Base-by-base conservation (phyloP, 2,888 invertebrate species). In the Tetropium fuscum region DNA sequence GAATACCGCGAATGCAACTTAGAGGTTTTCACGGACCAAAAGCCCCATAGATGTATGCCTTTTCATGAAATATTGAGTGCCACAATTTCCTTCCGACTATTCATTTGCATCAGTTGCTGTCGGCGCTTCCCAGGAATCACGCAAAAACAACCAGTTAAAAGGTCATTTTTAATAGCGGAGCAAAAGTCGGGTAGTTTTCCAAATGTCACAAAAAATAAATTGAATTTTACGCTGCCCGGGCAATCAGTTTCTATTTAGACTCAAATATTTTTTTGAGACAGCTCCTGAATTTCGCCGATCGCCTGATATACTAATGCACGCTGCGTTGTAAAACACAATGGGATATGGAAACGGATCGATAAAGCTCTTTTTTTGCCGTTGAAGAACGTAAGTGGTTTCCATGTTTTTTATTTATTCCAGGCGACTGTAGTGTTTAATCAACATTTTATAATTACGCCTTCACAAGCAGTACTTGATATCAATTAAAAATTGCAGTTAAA, bases 221-320 rank as follows among this genome's bases (percentile, higher is more conserved):
- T 47, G 30, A 48, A 48, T 48, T 48, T 48, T 38, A 27, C 36
- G 34, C 36, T 22, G 22, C 8, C 34, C 36, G 36, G 19, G 36
- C 48, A 20, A 13, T 48, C 36, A 20, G 20, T 36, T 48, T 15
- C 48, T 20, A 36, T 36, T 48, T 19, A 34, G n/a, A 36, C 11
- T 48, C 8, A 25, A 44, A 47, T 48, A 36, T 22, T 48, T 48
- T 48, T 48, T 47, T 36, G 48, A 48, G 48, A 13, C 36, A 15
- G 48, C 36, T 36, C 19, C 34, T 22, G 15, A 48, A 36, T 36
- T 48, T 48, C 36, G 34, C 11, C 48, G 13, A 16, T 20, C 36
- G 36, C 36, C 48, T 22, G 34, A 34, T 48, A 34, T 11, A 34
- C 48, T 30, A 30, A 30, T 18, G 45, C 30, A 30, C 30, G 45